Conservation (phyloP, 2,113 vertebrate species). For the Tinamus guttatus region DNA sequence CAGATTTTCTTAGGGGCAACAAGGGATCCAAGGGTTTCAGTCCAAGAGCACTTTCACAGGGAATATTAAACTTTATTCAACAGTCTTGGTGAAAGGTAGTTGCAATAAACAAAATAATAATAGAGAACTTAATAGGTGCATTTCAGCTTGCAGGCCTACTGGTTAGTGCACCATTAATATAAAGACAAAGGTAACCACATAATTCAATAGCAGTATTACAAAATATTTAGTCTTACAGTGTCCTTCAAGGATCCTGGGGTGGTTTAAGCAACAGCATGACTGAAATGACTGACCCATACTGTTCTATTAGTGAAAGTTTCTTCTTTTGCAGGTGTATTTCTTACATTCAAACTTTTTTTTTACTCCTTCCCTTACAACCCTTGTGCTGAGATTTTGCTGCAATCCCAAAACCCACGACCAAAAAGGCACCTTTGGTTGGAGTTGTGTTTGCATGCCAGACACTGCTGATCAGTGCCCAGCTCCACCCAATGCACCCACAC, state of each 20-base stretch:
- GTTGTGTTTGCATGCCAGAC: neutral
- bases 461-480: accelerated
- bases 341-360: neutral
- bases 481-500: neutral
- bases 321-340: neutral
- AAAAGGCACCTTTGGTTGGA: neutral
- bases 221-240: neutral
- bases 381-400: neutral
- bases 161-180: neutral
- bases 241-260: neutral
- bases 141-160: neutral
- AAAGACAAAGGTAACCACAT: neutral
- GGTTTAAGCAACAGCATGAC: neutral
- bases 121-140: neutral
- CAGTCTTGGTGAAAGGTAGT: neutral
- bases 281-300: neutral
- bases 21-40: neutral
- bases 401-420: neutral
- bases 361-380: neutral
- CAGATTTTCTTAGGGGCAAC: neutral
- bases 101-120: neutral
- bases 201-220: neutral
- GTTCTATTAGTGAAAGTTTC: neutral
- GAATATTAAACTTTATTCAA: neutral
- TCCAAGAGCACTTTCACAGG: neutral